Evolutionary conservation across 2,797 vertebrate species (phyloP), one percentile per base, ranked within the genome.

Genomic region (Megalops cyprinoides): DNA sequence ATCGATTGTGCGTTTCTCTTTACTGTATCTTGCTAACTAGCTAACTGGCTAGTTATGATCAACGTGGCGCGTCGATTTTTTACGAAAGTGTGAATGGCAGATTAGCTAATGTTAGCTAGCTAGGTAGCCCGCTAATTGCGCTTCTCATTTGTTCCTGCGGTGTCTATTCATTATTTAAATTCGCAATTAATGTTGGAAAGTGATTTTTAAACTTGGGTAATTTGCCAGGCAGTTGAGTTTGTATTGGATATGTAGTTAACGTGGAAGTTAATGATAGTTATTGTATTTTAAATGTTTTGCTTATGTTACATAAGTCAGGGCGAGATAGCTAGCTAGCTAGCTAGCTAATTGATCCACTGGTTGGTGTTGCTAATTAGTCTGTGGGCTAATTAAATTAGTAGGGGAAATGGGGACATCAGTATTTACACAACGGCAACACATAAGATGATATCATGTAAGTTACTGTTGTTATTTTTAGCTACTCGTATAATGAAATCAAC

Each of bases 291-390:
- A 74, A 74, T 12, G 42, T 48, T 74, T 74, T 74, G n/a, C 46
- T 48, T 31, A 28, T 28, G 73, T 74, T 74, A 74, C 46, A 48
- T 74, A 74, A 51, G 73, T 74, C 46, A 18, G 1, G 73, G 14
- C 73, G 73, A 74, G 25, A 51, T 25, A 14, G 46, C 73, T 31
- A 49, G 73, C 73, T 91, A 92, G 91, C 92, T 79, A 85, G 87
- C 87, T 91, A 90, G 92, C 92, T 93, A 94, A 95, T 95, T 95
- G 94, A 93, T 91, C 89, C 90, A 88, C 85, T 83, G 85, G 46
- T 91, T 86, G 88, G 87, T 84, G 69, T 84, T 90, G 93, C 92
- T 95, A 94, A 95, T 95, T 94, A 95, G 91, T 85, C 86, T 84
- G 85, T 79, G 86, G 85, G 74, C 92, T 95, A 95, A 95, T 94